Base-by-base conservation (phyloP, 1,140 invertebrate genomes). In the Augochlora pura region DNA sequence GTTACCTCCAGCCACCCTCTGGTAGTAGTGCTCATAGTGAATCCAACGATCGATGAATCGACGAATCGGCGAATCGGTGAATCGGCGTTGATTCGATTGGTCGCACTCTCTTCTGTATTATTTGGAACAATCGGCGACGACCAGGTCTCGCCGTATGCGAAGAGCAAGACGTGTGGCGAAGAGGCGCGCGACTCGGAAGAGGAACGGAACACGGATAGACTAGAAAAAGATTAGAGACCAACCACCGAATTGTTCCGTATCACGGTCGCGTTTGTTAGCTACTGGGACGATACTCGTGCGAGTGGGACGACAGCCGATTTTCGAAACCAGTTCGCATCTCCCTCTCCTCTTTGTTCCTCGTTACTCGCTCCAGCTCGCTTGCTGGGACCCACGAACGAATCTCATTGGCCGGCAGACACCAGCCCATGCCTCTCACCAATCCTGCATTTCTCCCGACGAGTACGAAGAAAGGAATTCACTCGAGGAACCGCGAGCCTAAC, bases 271-370 rank as follows among this genome's bases (percentile, higher is more conserved):
- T 81, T 38, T 57, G 68, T 67, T 57, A 69, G 52, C 77, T 52
- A 85, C 83, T 84, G 73, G 79, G 66, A 23, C 60, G 72, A 73
- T 49, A 77, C 81, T 84, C 54, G 69, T 38, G 72, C 69, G 68
- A 73, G 67, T 67, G 46, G 68, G 70, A 39, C 65, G 63, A 52
- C 80, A 84, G 83, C 77, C 59, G 83, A 81, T 84, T 85, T 85
- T 85, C 73, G 74, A 85, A 85, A 85, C 72, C 38, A 73, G 71
- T 82, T 14, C 72, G 63, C 62, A 74, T 67, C 70, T 67, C 63
- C 71, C 63, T 64, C 77, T 66, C 70, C 52, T 60, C 70, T 16
- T 63, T 62, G 21, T 21, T 52, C 27, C 77, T 9, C 67, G 46
- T 25, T 21, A 25, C 67, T 21, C 68, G n/a, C 38, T 66, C 70